phyloP scores from a whole-genome alignment of 2,888 invertebrate genomes.

The Cremastinae sp. region DNA sequence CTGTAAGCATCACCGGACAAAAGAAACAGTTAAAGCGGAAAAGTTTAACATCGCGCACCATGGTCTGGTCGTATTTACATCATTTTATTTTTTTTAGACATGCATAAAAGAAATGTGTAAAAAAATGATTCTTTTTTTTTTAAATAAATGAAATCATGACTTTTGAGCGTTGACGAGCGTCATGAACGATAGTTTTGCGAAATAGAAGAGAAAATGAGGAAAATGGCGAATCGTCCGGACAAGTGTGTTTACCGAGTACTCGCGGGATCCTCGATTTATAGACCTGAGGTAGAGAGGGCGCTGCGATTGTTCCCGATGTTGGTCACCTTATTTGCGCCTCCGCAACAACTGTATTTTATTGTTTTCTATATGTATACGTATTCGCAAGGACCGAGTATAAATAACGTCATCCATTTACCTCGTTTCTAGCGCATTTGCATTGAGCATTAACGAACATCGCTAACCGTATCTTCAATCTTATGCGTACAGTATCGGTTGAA shows the following conservation, averaged over 20 bases:
- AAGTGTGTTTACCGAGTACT: slow-evolving; percentile 73
- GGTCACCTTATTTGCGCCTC: slow-evolving; percentile 46
- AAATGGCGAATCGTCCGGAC: slow-evolving; percentile 57
- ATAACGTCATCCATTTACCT: slow-evolving; percentile 48
- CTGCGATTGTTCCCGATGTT: slow-evolving; percentile 46
- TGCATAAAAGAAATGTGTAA: background rate
- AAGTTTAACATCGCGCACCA: too few relatives aligned
- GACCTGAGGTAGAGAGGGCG: slow-evolving; percentile 27
- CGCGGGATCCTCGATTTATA: slow-evolving; percentile 63
- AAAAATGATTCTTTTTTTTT: background rate
- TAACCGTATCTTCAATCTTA: slow-evolving; percentile 52
- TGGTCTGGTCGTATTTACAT: too few relatives aligned
- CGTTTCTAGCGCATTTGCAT: slow-evolving; percentile 56
- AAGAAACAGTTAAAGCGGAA: too few relatives aligned
- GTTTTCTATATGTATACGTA: slow-evolving; percentile 10
- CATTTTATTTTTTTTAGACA: too few relatives aligned
- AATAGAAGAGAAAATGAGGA: slow-evolving; percentile 48
- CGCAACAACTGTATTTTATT: slow-evolving; percentile 32
- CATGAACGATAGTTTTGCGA: slow-evolving; percentile 67
- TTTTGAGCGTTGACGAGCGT: slow-evolving; percentile 47
- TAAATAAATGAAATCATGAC: background rate
- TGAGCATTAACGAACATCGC: slow-evolving; percentile 61
- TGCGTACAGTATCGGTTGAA: too few relatives aligned
- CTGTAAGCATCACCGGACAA: slow-evolving; percentile 11
- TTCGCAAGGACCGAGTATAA: slow-evolving; percentile 49